Evolutionary conservation across 2,797 vertebrate genomes (phyloP), one percentile per base, ranked within the genome.

Genomic region (Cossypha dichroa): DNA sequence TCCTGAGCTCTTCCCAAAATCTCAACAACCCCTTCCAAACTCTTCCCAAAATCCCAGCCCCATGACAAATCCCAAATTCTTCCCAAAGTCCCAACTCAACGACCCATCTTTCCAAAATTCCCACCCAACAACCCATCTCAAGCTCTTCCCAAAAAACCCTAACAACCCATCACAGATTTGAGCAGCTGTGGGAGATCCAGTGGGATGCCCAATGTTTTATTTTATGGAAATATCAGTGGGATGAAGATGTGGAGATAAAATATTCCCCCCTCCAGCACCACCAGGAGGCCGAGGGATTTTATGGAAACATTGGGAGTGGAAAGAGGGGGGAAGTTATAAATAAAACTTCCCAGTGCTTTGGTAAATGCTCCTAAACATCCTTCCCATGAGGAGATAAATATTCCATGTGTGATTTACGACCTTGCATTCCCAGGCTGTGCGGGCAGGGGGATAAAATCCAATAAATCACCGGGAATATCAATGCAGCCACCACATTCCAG

Each of bases 361-460:
- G 72, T 88, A 96, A 94, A 74, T 3, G 29, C 92, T 63, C 69
- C 56, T 93, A 85, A 95, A 76, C 74, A 41, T 41, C n/a, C 89
- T 77, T 85, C 94, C 54, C 31, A 16, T 72, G 72, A 6, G 25
- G 41, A 85, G 73, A 85, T 95, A 95, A 97, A 95, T 96, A 94
- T 33, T 22, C n/a, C 38, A 55, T 9, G 69, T 20, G 34, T 95
- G 89, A 98, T 98, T 95, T 96, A 97, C 60, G 76, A 41, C 66
- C 48, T 33, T 45, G 88, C 73, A 62, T 94, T 93, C 51, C 67
- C 84, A 64, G 74, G 45, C 93, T 40, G 55, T 20, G 66, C 13
- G 4, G 77, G 64, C 62, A 31, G 33, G 45, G 73, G 68, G 38
- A 93, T 82, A 85, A 93, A 96, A 90, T 20, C 38, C 26, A 12